Evolutionary conservation across 2,797 vertebrate genomes (phyloP), one percentile per base, ranked within the genome.

Genomic region (Pelobates cultripes): DNA sequence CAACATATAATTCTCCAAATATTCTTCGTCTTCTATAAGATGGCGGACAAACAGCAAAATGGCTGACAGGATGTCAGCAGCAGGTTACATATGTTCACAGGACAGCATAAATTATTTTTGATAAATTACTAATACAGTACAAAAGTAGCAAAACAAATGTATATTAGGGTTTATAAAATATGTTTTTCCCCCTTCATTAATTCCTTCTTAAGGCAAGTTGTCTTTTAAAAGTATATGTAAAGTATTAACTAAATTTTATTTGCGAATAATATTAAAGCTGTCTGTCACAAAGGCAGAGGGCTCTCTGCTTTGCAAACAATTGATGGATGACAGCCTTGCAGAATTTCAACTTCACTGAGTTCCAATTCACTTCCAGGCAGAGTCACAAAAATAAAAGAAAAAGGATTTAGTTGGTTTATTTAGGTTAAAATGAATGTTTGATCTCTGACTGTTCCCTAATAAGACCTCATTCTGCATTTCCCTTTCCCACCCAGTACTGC

Each of bases 321-420:
- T 61, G 78, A 74, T 77, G 76, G 82, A 40, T 86, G 87, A 89
- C 87, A 92, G 87, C 79, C 73, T 86, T 88, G 89, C 88, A 90
- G 75, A 90, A 91, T 92, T 92, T 90, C 91, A 90, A 86, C 86
- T 86, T 86, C 87, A 88, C 2, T 89, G 84, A 80, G 53, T 87
- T 88, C 63, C 42, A 87, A 86, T 90, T 87, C 77, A 80, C 87
- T 91, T 91, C 87, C 87, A 88, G 87, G 77, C 87, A 87, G 85
- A 90, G 86, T 84, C 79, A 85, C 89, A 89, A 83, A 87, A 75
- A 90, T 88, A 87, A 90, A 75, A 71, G 77, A 40, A 67, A 85
- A 85, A 61, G 86, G 87, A 87, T 88, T 90, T 85, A 86, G 83
- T 89, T 78, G 86, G 78, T 86, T 88, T 77, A 72, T 87, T 82